phyloP scores from a whole-genome alignment of 2,888 invertebrate genomes.

The Bellardia bayeri region DNA sequence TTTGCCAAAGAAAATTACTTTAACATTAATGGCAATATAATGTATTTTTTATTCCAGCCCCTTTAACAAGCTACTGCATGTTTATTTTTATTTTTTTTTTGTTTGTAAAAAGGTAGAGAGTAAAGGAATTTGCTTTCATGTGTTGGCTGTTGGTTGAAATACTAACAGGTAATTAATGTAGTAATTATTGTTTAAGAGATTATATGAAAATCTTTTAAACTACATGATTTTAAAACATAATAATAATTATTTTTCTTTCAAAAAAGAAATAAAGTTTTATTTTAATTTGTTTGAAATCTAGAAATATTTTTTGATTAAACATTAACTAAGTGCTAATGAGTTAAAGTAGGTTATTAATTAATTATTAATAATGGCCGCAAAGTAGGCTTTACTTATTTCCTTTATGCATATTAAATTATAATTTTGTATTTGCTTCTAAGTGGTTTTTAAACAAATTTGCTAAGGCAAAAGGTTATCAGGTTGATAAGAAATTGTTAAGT shows the following conservation, averaged over 20 bases:
- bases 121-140: not conserved
- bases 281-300: no score
- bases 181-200: slow-evolving; percentile 69
- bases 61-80: not conserved
- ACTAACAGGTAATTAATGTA: slow-evolving; percentile 62
- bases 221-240: not conserved
- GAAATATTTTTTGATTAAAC: not conserved
- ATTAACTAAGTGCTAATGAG: slow-evolving; percentile 9
- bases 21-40: slow-evolving; percentile 31
- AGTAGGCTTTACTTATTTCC: slow-evolving; percentile 1
- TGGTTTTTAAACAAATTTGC: slow-evolving; percentile 12
- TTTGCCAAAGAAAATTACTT: slow-evolving; percentile 41
- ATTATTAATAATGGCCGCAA: slow-evolving; percentile 25
- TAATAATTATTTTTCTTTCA: no score
- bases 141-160: slow-evolving; percentile 4
- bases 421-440: not conserved
- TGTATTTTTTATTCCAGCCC: not conserved
- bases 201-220: slow-evolving; percentile 22
- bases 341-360: slow-evolving; percentile 11
- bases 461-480: not conserved
- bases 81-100: not conserved
- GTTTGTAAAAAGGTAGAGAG: no score
- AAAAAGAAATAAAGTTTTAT: not conserved
- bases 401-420: slow-evolving; percentile 21
- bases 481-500: not conserved